phyloP scores from a whole-genome alignment of 2,888 invertebrate species.

The Cotesia congregata region DNA sequence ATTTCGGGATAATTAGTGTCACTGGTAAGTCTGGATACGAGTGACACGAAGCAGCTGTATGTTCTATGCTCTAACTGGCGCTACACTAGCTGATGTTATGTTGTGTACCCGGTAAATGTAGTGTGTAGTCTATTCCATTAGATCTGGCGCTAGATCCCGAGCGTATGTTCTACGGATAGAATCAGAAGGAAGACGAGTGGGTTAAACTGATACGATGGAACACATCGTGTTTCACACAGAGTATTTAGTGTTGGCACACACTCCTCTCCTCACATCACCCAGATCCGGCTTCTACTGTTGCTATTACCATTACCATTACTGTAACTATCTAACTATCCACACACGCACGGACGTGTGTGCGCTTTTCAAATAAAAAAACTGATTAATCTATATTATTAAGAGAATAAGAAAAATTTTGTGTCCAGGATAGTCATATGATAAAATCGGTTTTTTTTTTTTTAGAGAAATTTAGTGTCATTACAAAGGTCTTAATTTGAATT shows the following conservation, averaged over 20 bases:
- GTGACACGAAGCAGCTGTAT: slow-evolving; percentile 39
- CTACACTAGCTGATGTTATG: not conserved
- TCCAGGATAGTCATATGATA: too few relatives aligned
- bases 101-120: not conserved
- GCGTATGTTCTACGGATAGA: not conserved
- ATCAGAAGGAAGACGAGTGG: slow-evolving; percentile 25
- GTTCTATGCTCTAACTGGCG: not conserved
- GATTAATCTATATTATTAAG: not conserved
- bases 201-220: slow-evolving; percentile 26
- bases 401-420: too few relatives aligned
- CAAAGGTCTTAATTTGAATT: too few relatives aligned
- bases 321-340: not conserved
- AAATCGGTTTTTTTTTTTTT: too few relatives aligned
- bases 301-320: not conserved
- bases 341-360: not conserved
- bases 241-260: slow-evolving; percentile 3
- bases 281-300: not conserved
- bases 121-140: not conserved
- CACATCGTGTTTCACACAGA: slow-evolving; percentile 26
- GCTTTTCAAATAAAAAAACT: not conserved
- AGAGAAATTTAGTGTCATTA: too few relatives aligned
- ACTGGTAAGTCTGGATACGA: slow-evolving; percentile 27
- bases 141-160: not conserved
- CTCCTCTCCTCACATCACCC: not conserved
- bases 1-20: not conserved